A percentile compares a stretch with the other conserved stretches of the same genome.
These are phyloP conservation scores for Nothobranchius kuhntae DNA, from an alignment of 2,113 vertebrate genomes.

Conservation along the genomic window DNA sequence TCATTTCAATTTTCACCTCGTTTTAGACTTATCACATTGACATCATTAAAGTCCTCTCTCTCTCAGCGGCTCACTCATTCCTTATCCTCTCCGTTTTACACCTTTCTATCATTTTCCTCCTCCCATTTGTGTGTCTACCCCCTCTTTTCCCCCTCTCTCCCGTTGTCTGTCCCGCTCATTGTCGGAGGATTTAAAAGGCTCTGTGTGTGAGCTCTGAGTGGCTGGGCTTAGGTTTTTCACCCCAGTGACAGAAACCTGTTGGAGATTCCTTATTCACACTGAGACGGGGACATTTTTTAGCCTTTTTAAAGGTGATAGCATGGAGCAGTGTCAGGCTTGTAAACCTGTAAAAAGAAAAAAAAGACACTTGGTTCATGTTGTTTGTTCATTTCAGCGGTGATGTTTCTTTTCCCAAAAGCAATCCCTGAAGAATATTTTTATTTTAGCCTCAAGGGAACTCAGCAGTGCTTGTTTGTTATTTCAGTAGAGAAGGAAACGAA, in stretches of 20 bases:
- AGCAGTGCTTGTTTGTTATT: constrained; percentile 7
- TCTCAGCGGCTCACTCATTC: constrained; percentile 63
- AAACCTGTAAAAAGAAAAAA: constrained; percentile 40
- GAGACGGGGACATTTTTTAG: constrained; percentile 45
- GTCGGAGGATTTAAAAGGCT: constrained; percentile 68
- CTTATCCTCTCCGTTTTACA: constrained; percentile 72
- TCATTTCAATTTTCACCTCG: constrained; percentile 74
- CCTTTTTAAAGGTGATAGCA: constrained; percentile 34
- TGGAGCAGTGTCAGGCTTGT: constrained; percentile 21
- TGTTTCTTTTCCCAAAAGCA: constrained; percentile 21
- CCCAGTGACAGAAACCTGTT: constrained; percentile 65
- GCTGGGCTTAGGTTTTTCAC: constrained; percentile 67
- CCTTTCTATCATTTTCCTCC: constrained; percentile 54
- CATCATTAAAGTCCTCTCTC: constrained; percentile 70
- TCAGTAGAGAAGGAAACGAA: constrained; percentile 12
- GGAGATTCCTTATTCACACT: constrained; percentile 62
- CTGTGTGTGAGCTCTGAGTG: constrained; percentile 56
- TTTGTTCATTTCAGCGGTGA: constrained; percentile 48
- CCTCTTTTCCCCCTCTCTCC: constrained; percentile 29
- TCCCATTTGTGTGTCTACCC: constrained; percentile 38
- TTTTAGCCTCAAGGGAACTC: constrained; percentile 19
- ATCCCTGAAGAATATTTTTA: constrained; percentile 20
- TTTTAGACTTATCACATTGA: constrained; percentile 72
- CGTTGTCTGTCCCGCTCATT: constrained; percentile 65
- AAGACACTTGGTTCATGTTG: constrained; percentile 29